Conservation (phyloP, 2,797 vertebrate species). For the Chaetophractus vellerosus region DNA sequence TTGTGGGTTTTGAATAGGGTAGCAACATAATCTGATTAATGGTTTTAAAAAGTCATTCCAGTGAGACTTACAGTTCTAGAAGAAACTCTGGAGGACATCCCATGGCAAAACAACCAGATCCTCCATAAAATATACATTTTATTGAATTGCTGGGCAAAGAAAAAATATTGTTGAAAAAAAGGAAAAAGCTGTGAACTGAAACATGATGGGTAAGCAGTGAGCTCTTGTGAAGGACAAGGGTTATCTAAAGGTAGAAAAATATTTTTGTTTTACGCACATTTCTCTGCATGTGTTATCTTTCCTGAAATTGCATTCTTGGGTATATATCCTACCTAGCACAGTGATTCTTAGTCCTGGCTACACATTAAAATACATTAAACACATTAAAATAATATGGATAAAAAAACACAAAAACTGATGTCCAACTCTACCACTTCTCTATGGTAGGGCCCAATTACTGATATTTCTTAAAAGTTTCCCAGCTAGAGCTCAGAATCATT, state of each 20-base stretch:
- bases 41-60: constrained; percentile 14
- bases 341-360: not conserved
- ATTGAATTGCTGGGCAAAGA: not conserved
- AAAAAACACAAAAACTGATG: not conserved
- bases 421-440: not conserved
- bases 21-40: constrained; percentile 27
- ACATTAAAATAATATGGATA: not conserved
- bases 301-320: not conserved
- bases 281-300: not conserved
- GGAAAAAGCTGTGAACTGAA: not conserved
- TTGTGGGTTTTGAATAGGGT: not conserved
- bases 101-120: not conserved
- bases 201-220: not conserved
- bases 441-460: not conserved
- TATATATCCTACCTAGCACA: not conserved
- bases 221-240: not conserved
- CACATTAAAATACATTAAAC: not conserved
- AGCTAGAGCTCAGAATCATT: constrained; percentile 9
- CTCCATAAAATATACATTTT: constrained; percentile 22
- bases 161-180: not conserved
- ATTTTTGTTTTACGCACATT: not conserved
- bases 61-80: constrained; percentile 5
- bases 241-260: not conserved
- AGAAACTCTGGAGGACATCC: not conserved
- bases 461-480: not conserved